Evolutionary conservation across 2,797 vertebrate genomes (phyloP).

Genomic region (Xenops minutus): DNA sequence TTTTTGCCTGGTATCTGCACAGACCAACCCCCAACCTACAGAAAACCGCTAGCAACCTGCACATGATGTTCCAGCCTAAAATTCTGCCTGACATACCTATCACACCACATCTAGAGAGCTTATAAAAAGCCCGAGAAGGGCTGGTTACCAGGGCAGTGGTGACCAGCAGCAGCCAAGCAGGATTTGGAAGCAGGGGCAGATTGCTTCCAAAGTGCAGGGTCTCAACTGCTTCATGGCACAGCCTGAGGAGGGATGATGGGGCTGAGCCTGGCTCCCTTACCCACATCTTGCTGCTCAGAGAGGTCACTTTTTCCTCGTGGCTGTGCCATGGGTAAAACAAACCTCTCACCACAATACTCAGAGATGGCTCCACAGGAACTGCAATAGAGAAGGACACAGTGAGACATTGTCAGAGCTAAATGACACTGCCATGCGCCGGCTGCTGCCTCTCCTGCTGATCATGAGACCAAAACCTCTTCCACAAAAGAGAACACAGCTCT

Average conservation of each 20-base stretch:
- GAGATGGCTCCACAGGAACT: neutral
- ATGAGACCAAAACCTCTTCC: neutral
- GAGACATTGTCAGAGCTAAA: neutral
- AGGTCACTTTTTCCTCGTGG: neutral
- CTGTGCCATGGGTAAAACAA: neutral
- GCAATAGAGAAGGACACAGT: neutral
- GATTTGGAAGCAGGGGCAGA: neutral
- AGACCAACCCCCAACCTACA: neutral
- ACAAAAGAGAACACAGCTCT: neutral
- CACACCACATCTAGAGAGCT: neutral
- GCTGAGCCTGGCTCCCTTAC: neutral
- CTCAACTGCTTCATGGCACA: fast-evolving
- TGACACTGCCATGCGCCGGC: fast-evolving
- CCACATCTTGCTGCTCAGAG: neutral
- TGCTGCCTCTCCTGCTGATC: neutral
- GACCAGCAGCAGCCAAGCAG: neutral
- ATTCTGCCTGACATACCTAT: neutral
- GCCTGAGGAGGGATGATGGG: fast-evolving
- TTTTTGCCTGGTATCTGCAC: neutral
- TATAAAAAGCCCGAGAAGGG: neutral
- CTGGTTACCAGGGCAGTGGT: neutral
- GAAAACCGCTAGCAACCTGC: neutral
- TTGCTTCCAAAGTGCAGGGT: neutral
- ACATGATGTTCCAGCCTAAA: neutral
- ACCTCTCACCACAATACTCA: neutral